Percentiles rank a stretch among this genome's conserved stretches.
These are phyloP conservation scores for Amphilophus citrinellus DNA, from an alignment of 2,113 vertebrate genomes.

Conservation along the genomic window DNA sequence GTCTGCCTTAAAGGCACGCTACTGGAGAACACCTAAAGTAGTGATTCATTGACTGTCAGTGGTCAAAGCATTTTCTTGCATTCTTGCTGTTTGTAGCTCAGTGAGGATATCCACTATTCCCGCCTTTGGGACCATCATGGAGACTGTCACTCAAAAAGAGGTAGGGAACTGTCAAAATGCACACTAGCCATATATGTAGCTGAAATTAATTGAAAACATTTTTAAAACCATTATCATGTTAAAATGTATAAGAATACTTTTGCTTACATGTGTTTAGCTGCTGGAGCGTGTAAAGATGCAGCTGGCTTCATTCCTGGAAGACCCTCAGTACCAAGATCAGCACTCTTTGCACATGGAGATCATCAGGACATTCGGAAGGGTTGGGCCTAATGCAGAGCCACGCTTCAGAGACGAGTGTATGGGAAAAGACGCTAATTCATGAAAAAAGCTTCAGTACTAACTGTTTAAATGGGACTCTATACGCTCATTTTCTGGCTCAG, in stretches of 20 bases:
- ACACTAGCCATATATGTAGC: background rate
- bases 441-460: background rate
- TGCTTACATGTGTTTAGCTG: conserved; percentile 81
- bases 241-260: background rate
- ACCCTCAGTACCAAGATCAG: conserved; percentile 98
- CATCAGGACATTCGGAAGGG: conserved; percentile 96
- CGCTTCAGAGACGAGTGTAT: conserved; percentile 98
- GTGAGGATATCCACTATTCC: conserved; percentile 99
- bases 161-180: conserved; percentile 71
- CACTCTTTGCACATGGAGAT: conserved; percentile 98
- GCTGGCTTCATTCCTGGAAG: conserved; percentile 96
- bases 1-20: background rate
- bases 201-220: background rate
- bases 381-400: conserved; percentile 97
- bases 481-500: background rate
- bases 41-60: background rate
- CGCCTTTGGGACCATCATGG: conserved; percentile 99
- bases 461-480: background rate
- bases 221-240: background rate
- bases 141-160: conserved; percentile 99
- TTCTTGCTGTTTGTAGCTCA: conserved; percentile 86
- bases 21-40: background rate
- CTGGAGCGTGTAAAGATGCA: conserved; percentile 99
- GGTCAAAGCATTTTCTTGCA: conserved; percentile 43
- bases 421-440: conserved; percentile 49